phyloP scores from a whole-genome alignment of 2,888 invertebrate species.

The Drosophila longiperda region DNA sequence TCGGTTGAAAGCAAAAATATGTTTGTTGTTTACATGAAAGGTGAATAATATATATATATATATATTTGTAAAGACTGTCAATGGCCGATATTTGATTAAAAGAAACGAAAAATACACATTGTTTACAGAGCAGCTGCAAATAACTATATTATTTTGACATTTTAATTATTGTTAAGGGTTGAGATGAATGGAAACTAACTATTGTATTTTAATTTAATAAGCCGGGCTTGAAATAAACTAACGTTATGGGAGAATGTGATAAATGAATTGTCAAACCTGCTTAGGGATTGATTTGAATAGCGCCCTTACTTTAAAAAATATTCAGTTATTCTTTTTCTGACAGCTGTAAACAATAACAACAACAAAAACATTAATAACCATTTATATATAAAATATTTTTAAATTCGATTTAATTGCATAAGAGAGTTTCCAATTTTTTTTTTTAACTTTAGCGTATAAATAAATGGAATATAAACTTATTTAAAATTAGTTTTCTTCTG shows the following conservation, averaged over 20 bases:
- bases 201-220: neutral
- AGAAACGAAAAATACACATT: neutral
- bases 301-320: neutral
- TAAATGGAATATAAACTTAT: neutral
- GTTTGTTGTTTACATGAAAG: neutral
- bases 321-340: neutral
- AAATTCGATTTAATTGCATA: neutral
- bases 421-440: neutral
- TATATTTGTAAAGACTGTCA: constrained; percentile 20
- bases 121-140: neutral
- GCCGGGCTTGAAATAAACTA: neutral
- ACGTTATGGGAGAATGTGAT: neutral
- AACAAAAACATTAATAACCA: too few relatives aligned
- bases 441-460: neutral
- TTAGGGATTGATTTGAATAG: neutral
- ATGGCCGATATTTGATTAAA: constrained; percentile 18
- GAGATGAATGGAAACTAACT: neutral
- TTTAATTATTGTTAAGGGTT: neutral
- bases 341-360: neutral
- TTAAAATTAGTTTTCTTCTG: neutral
- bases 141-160: neutral
- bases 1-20: neutral
- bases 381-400: neutral
- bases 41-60: too few relatives aligned
- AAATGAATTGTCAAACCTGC: neutral